Percentiles rank a stretch among this genome's conserved stretches.
phyloP scores from a whole-genome alignment of 2,888 invertebrate species.

The Spodoptera picta region DNA sequence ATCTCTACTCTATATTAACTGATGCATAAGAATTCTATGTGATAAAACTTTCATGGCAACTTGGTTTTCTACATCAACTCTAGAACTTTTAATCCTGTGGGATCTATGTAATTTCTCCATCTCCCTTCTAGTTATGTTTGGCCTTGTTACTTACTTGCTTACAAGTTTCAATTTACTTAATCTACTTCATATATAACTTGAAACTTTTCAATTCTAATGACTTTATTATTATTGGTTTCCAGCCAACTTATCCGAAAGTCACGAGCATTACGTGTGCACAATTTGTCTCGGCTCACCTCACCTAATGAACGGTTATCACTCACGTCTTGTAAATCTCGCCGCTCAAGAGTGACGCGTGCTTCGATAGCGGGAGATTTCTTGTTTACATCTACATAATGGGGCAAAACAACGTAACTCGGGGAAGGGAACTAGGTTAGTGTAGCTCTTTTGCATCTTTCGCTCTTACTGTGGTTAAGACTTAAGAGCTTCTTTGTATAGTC shows the following conservation, averaged over 20 bases:
- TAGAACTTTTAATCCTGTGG: no score
- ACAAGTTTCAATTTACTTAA: no score
- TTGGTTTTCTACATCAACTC: no score
- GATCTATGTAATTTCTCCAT: no score
- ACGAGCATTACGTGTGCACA: conserved; percentile 18
- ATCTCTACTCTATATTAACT: no score
- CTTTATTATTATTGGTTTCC: conserved; percentile 11
- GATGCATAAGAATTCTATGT: no score
- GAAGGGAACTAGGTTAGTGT: conserved; percentile 37
- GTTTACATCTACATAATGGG: conserved; percentile 37
- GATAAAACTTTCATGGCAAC: no score
- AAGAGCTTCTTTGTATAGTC: background rate
- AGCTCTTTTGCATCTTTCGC: conserved; percentile 14
- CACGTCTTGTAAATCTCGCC: conserved; percentile 20
- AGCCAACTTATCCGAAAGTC: conserved; percentile 15
- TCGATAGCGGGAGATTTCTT: conserved; percentile 41
- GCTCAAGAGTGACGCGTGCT: conserved; percentile 34
- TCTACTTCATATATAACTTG: background rate
- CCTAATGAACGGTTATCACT: conserved; percentile 40
- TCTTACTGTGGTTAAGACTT: background rate
- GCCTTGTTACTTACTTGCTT: no score
- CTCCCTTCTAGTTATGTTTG: no score
- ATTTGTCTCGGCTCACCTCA: conserved; percentile 39
- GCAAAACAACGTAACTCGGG: conserved; percentile 34
- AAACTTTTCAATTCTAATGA: background rate